phyloP scores from a whole-genome alignment of 2,797 vertebrate species.

The Sebastes diaconus region DNA sequence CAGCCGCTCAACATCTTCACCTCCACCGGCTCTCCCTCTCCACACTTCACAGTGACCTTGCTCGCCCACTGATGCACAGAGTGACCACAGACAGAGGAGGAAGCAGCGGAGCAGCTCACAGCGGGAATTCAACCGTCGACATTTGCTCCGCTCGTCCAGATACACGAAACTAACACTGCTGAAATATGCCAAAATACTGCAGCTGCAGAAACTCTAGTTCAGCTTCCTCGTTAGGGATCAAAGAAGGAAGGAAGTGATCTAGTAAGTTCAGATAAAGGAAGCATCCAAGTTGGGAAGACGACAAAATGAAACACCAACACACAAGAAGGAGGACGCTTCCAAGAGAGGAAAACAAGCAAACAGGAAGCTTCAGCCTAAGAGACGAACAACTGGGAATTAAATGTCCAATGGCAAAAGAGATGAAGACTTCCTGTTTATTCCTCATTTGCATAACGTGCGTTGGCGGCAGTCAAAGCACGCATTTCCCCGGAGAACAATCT shows the following conservation, averaged over 20 bases:
- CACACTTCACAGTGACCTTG: neutral
- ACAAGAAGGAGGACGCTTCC: neutral
- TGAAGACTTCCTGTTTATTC: too few relatives aligned
- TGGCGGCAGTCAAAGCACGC: too few relatives aligned
- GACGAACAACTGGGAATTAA: too few relatives aligned
- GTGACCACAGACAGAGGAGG: constrained; percentile 29
- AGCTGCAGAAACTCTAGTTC: neutral
- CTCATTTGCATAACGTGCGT: too few relatives aligned
- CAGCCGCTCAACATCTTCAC: constrained; percentile 17
- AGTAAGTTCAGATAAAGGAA: neutral
- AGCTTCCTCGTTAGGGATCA: neutral
- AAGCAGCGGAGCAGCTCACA: constrained; percentile 10
- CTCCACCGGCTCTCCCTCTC: neutral
- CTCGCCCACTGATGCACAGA: constrained; percentile 10
- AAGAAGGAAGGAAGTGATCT: neutral
- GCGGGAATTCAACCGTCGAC: neutral
- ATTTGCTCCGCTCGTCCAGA: constrained; percentile 1
- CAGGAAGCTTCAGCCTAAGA: neutral
- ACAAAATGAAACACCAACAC: neutral
- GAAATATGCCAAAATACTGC: neutral
- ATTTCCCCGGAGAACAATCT: too few relatives aligned
- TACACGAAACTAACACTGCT: neutral
- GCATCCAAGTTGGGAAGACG: neutral
- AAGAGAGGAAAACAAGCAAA: neutral
- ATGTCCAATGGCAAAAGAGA: too few relatives aligned